Evolutionary conservation across 1,140 invertebrate genomes (phyloP).

Genomic region (Platyscapa corneri): DNA sequence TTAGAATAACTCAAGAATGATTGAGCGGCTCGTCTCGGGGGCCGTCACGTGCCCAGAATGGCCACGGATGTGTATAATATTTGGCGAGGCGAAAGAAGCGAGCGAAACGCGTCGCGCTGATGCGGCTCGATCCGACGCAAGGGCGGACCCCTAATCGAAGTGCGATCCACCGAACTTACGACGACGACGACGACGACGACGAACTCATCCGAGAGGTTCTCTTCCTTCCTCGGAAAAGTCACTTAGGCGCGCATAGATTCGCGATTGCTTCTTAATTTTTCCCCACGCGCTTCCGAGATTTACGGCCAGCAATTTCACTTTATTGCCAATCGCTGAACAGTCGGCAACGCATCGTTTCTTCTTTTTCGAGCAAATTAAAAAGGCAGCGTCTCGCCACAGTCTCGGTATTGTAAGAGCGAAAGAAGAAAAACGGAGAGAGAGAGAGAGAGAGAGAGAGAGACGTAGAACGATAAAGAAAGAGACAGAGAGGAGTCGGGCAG

Average conservation of each 20-base stretch:
- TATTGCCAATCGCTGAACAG: not conserved
- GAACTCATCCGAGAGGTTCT: not conserved
- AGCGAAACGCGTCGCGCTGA: not conserved
- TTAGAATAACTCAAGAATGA: constrained; percentile 72
- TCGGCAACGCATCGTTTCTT: not conserved
- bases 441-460: not conserved
- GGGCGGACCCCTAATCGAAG: not conserved
- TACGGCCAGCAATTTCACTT: constrained; percentile 4
- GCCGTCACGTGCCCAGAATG: constrained; percentile 69
- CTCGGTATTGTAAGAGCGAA: not conserved
- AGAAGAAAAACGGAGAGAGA: not conserved
- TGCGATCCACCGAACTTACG: constrained; percentile 37
- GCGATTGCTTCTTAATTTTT: not conserved
- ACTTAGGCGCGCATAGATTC: not conserved
- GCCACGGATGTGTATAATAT: constrained; percentile 45
- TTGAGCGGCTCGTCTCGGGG: constrained; percentile 59
- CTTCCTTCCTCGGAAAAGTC: not conserved
- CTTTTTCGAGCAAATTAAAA: not conserved
- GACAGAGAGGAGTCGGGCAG: not conserved
- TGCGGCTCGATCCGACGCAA: not conserved
- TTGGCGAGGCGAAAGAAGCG: not conserved
- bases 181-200: too few species aligned
- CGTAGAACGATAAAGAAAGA: not conserved
- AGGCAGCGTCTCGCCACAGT: not conserved
- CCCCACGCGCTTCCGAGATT: not conserved